Evolutionary conservation across 2,797 vertebrate species (phyloP), one percentile per base, ranked within the genome.

Genomic region (Enteromius thamalakanensis): DNA sequence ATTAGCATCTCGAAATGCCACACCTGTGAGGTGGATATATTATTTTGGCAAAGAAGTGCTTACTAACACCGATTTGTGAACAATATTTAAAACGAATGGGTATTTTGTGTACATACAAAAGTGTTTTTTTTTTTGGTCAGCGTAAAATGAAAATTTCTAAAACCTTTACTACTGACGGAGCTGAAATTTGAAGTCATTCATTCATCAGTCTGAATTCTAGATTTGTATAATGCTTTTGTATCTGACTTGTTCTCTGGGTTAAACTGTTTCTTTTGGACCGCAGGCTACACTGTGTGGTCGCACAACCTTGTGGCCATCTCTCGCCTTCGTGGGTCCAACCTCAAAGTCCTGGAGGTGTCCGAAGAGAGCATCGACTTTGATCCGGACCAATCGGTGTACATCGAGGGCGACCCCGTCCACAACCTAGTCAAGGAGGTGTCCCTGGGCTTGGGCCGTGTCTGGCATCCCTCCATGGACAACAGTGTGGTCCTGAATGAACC

Each of bases 351-450:
- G 83, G 96, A 97, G 32, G 96, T 99, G 90, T 97, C 97, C 0
- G 98, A 99, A 92, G 97, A 99, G 94, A 98, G 97, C 95, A 97
- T 99, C 90, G 97, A 99, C 94, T 98, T 98, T 14, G 97, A 99
- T 91, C 97, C 97, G 53, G 97, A 97, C 89, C 97, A 98, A 94
- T 94, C 96, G 29, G 92, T 96, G 77, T 96, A 95, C 92, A 93
- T 96, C 90, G 96, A 98, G 84, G 97, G 97, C 62, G 96, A 99
- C 93, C 97, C 98, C 8, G 95, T 98, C 82, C 97, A 97, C 89
- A 96, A 98, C 92, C 96, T 99, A 88, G 96, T 98, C 87, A 98
- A 99, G 92, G 97, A 99, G 93, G 98, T 99, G 45, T 99, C 98
- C 21, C 94, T 97, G 32, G 97, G 97, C 76, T 94, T 99, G 55